phyloP scores from a whole-genome alignment of 1,140 invertebrate genomes.

The Bombus superbus region DNA sequence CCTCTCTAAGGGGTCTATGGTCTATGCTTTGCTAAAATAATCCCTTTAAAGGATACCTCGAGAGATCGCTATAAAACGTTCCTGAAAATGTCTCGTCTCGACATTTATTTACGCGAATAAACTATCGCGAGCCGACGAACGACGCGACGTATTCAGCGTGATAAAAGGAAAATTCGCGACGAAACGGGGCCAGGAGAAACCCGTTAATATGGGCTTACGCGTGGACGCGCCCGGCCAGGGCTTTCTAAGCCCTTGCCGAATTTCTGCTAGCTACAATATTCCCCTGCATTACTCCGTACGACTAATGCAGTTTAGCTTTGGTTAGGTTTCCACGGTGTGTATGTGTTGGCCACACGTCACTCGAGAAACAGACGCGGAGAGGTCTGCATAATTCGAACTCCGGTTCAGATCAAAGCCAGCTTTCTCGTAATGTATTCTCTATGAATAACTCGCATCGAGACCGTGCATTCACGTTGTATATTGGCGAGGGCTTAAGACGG shows the following conservation, averaged over 20 bases:
- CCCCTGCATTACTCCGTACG: constrained; percentile 36
- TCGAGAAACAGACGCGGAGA: constrained; percentile 33
- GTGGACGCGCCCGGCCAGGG: constrained; percentile 25
- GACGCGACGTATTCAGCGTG: rapidly evolving
- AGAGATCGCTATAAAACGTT: too few species aligned
- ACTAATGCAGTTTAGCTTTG: constrained; percentile 63
- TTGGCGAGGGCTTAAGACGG: not conserved
- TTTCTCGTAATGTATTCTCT: constrained; percentile 76
- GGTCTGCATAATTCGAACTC: constrained; percentile 69
- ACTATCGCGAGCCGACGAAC: not conserved
- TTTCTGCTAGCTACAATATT: constrained; percentile 56
- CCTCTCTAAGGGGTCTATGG: too few species aligned
- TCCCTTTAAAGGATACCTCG: too few species aligned
- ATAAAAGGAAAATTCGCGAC: not conserved
- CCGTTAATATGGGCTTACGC: constrained; percentile 7
- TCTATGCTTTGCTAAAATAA: too few species aligned
- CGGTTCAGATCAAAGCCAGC: constrained; percentile 75
- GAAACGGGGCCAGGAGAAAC: not conserved
- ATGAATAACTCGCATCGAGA: constrained; percentile 69
- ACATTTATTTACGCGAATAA: not conserved
- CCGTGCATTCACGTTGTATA: not conserved
- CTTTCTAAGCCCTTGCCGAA: constrained; percentile 52
- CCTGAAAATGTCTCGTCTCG: too few species aligned
- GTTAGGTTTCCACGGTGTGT: constrained; percentile 47
- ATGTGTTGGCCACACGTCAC: constrained; percentile 8